phyloP scores from a whole-genome alignment of 2,888 invertebrate genomes.

The Portevinia maculata region DNA sequence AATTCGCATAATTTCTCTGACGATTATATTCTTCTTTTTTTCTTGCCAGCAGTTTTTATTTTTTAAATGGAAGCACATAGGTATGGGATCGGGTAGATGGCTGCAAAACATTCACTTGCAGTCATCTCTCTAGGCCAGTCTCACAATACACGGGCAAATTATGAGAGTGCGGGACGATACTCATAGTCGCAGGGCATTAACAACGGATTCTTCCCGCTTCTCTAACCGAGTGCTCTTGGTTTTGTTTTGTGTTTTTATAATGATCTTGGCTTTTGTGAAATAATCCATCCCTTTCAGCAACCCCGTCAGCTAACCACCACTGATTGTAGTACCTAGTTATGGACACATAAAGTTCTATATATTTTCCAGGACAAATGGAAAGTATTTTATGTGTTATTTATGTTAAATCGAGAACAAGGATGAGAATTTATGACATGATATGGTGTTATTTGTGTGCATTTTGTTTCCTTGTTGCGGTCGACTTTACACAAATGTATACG shows the following conservation, averaged over 20 bases:
- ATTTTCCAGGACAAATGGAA: conserved; percentile 61
- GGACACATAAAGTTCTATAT: conserved; percentile 57
- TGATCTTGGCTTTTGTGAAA: conserved; percentile 46
- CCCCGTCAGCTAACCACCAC: conserved; percentile 18
- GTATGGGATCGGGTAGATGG: background rate
- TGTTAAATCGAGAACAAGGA: conserved; percentile 66
- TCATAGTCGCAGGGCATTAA: conserved; percentile 50
- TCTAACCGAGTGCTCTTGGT: conserved; percentile 22
- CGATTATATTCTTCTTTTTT: conserved; percentile 56
- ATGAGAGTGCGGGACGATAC: conserved; percentile 37
- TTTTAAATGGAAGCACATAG: background rate
- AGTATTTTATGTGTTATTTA: conserved; percentile 68
- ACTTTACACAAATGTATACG: conserved; percentile 57
- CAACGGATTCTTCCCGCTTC: background rate
- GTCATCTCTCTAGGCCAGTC: conserved; percentile 42
- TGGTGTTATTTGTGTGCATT: conserved; percentile 63
- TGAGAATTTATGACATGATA: conserved; percentile 65
- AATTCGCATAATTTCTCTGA: conserved; percentile 67
- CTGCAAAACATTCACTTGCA: conserved; percentile 53
- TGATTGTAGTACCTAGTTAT: conserved; percentile 58
- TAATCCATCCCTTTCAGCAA: background rate
- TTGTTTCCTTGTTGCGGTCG: conserved; percentile 61
- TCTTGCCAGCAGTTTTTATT: conserved; percentile 31
- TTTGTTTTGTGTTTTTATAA: conserved; percentile 57
- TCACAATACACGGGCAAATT: conserved; percentile 45